Evolutionary conservation across 2,888 invertebrate genomes (phyloP), one percentile per base, ranked within the genome.

Genomic region (Julus scanicus): DNA sequence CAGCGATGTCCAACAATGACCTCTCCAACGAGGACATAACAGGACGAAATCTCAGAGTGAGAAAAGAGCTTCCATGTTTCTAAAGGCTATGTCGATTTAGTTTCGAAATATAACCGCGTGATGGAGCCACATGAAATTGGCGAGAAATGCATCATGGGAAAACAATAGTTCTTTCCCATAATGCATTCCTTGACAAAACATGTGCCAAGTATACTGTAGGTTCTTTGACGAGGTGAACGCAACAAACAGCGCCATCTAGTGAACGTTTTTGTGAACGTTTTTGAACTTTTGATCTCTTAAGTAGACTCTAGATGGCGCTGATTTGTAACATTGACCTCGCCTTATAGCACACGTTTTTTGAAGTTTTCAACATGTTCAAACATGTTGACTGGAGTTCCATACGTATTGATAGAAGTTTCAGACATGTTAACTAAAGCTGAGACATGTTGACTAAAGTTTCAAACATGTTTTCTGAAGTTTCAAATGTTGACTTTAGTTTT

Each of bases 11-110:
- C 63, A 6, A 63, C 3, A 63, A 20, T 20, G 63, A 17, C 63
- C 63, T 63, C 63, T 63, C 63, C 17, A 63, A n/a, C 4, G n/a
- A n/a, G 63, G 63, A 17, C 20, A 44, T 44, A 44, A 44, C 3
- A 63, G 63, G 63, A 63, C 63, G 63, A 15, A 63, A 63, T 63
- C 63, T n/a, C 63, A 44, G 63, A 63, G 63, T 63, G 63, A 63
- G 63, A 63, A 17, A 17, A 17, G 63, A 63, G 63, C 63, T 63
- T 63, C 63, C 63, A 63, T 63, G 63, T 63, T 63, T 63, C 63
- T 63, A 20, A 17, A 63, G 63, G 20, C 17, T 63, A 63, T n/a
- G 63, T n/a, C 20, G n/a, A 63, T 63, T 63, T 63, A 63, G 63
- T 63, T 63, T n/a, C 5, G 63, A 63, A 20, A n/a, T n/a, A 63